Percentiles rank a stretch among this genome's conserved stretches.
Evolutionary conservation across 2,797 vertebrate genomes (phyloP).

Genomic region (Bucorvus abyssinicus): DNA sequence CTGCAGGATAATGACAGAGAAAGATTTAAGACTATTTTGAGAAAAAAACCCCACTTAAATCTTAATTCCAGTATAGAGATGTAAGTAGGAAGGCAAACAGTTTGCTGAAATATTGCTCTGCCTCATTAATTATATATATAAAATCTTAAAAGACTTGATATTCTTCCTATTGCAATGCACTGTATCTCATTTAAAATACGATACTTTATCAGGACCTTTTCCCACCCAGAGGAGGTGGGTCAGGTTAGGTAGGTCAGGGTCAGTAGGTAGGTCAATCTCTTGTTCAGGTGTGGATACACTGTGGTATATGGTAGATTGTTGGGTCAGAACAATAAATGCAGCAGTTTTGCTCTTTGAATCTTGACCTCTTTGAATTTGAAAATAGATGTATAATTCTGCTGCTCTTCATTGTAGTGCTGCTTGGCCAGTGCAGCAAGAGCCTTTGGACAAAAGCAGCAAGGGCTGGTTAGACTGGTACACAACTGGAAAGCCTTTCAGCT

Average conservation of each 20-base stretch:
- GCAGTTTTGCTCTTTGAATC: not conserved
- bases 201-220: not conserved
- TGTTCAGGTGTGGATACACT: not conserved
- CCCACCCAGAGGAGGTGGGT: not conserved
- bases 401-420: not conserved
- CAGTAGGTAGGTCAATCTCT: not conserved
- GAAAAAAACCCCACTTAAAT: not conserved
- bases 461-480: not conserved
- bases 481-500: not conserved
- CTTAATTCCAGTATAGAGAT: conserved; percentile 13
- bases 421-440: not conserved
- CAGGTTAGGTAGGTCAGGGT: not conserved
- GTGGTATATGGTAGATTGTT: not conserved
- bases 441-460: not conserved
- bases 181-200: not conserved
- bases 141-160: not conserved
- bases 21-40: conserved; percentile 35
- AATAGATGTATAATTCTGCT: not conserved
- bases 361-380: not conserved
- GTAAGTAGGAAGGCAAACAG: conserved; percentile 19
- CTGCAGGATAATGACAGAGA: not conserved
- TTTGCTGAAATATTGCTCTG: not conserved
- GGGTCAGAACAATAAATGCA: not conserved
- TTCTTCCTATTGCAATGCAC: not conserved
- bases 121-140: not conserved